Conservation (phyloP, 2,113 vertebrate genomes). For the Malurus cyaneus region DNA sequence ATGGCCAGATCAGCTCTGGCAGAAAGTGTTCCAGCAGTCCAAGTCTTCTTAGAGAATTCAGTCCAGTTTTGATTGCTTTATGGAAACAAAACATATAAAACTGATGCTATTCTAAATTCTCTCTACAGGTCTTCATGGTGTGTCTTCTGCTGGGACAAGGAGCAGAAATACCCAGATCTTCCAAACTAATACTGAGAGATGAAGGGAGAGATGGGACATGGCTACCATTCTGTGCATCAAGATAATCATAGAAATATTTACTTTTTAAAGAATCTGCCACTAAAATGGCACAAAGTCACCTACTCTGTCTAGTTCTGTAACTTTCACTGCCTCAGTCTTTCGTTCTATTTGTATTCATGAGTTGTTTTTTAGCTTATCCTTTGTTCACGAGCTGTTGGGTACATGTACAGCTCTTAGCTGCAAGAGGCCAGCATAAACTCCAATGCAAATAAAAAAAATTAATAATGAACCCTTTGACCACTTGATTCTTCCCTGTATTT, state of each 20-base stretch:
- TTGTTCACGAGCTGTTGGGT: background rate
- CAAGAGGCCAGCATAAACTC: background rate
- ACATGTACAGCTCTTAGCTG: background rate
- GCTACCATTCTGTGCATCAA: background rate
- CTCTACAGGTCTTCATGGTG: background rate
- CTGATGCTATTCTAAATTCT: background rate
- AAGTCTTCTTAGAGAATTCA: background rate
- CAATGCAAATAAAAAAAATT: background rate
- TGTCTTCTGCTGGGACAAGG: background rate
- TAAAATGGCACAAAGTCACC: background rate
- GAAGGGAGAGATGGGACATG: background rate
- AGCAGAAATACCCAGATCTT: background rate
- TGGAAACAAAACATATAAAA: background rate
- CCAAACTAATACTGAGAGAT: background rate
- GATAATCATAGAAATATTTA: background rate
- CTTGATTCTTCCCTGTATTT: background rate
- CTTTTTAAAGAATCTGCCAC: background rate
- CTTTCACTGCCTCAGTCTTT: background rate
- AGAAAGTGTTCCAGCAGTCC: background rate
- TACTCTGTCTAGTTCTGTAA: background rate
- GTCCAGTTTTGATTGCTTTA: background rate
- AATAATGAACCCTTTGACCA: background rate
- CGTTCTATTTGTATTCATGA: background rate
- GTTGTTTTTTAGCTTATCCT: background rate
- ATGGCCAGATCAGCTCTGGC: background rate